phyloP scores from a whole-genome alignment of 2,888 invertebrate species.

The Noctua fimbriata region DNA sequence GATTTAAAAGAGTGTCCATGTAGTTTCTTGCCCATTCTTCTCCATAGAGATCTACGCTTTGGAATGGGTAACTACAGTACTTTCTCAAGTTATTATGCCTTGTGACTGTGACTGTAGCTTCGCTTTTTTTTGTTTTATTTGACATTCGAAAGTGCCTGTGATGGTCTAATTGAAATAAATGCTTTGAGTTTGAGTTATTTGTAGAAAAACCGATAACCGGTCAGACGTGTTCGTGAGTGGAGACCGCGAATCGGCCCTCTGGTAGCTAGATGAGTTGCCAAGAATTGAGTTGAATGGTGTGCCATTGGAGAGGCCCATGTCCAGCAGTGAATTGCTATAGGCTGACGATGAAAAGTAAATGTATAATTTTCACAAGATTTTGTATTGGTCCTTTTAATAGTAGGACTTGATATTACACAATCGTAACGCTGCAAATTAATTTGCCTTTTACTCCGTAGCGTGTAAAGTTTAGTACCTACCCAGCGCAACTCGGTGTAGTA shows the following conservation, averaged over 20 bases:
- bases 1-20: too few species aligned
- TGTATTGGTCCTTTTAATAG: not conserved
- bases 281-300: not conserved
- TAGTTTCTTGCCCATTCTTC: too few species aligned
- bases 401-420: not conserved
- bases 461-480: slow-evolving; percentile 7
- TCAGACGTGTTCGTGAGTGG: not conserved
- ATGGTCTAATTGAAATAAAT: too few species aligned
- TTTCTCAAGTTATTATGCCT: too few species aligned
- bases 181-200: too few species aligned
- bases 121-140: too few species aligned
- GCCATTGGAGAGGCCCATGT: not conserved
- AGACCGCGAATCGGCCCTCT: not conserved
- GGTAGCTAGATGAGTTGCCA: not conserved
- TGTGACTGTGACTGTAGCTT: too few species aligned
- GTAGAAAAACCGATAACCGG: not conserved
- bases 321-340: not conserved
- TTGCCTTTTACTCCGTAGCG: not conserved
- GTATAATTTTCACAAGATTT: not conserved
- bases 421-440: not conserved
- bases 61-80: too few species aligned
- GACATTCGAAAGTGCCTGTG: too few species aligned
- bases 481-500: not conserved
- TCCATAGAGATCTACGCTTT: too few species aligned
- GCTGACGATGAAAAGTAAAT: not conserved